Base-by-base conservation (phyloP, 2,888 invertebrate species). In the Drosophila anomelani region DNA sequence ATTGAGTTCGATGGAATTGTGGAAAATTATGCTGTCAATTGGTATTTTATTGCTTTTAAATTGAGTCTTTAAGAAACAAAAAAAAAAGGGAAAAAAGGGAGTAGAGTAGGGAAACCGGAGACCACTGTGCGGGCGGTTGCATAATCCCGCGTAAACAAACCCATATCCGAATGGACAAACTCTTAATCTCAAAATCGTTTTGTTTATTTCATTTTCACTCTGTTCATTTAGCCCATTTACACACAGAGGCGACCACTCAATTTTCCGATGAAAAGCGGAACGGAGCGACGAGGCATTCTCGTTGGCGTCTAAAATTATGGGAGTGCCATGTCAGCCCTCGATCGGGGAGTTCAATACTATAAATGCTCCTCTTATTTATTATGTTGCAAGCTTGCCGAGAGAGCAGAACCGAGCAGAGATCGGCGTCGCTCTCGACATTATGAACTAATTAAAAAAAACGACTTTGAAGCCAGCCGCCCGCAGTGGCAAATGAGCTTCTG, bases 11-110 rank as follows among this genome's bases (percentile, higher is more conserved):
- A 57, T 23, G 38, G 53, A 69, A 70, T 57, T 70, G 20, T 26
- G 39, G 60, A 60, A 74, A 75, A 78, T 49, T 75, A 56, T 66
- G 78, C 66, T 88, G 76, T 78, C 89, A 85, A 85, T 85, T 90
- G 89, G 58, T 58, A 70, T 83, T 85, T 90, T 85, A 90, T 85
- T 59, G 87, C 81, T 85, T 90, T 85, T 86, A 78, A 85, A 85
- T 85, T 85, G 89, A 63, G 59, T 34, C 53, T 44, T 44, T 76
- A 53, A 38, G 36, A 20, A 17, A 38, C 2, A 20, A 17, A 44
- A 34, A 44, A 34, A 36, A 10, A 39, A n/a, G 32, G 51, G 17
- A 34, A 36, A 10, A 39, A n/a, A 38, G 51, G 17, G 32, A 32
- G 38, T 20, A 12, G n/a, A n/a, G 36, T 13, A 13, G 17, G 12